Evolutionary conservation across 2,797 vertebrate species (phyloP), one percentile per base, ranked within the genome.

Genomic region (Chelon labrosus): DNA sequence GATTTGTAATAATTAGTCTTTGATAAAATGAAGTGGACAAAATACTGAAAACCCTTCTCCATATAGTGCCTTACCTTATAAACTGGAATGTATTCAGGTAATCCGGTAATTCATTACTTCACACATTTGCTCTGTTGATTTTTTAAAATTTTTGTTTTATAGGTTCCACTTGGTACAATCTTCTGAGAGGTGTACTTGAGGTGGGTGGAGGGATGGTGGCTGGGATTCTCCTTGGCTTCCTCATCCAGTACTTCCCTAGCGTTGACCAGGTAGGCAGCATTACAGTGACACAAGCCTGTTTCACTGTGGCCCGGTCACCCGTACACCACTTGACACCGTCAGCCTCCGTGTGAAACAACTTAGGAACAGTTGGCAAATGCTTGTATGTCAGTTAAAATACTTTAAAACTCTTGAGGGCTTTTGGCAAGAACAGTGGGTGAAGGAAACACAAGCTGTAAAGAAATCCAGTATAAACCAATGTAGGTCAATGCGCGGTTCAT

Each of bases 161-260:
- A 99, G 98, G 97, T 27, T 96, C 97, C 22, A 95, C 95, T 0
- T 91, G 96, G 90, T 96, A 95, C 84, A 99, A 95, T 31, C 80
- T 97, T 53, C 87, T 99, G 58, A 93, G 92, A 70, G 98, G 98
- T 9, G 76, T 95, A 5, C 84, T 99, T 84, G 98, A 99, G 89
- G 97, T 99, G 25, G 89, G 86, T 12, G 94, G 96, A 59, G 98
- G 98, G 39, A 80, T 95, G 67, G 91, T 94, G 69, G 77, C 94
- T 67, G 98, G 98, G 47, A 87, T 93, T 62, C 81, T 96, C 68
- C 93, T 98, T 49, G 98, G 98, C 35, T 94, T 97, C 82, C 95
- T 99, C 79, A 84, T 99, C 85, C 95, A 94, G 0, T 98, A 96
- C 77, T 98, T 99, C 75, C 98, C 97, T 63, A 99, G 97, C 84